A percentile compares a stretch with the other conserved stretches of the same genome.
These are phyloP conservation scores for Philaenus spumarius DNA, from an alignment of 1,140 invertebrate species.

Conservation along the genomic window DNA sequence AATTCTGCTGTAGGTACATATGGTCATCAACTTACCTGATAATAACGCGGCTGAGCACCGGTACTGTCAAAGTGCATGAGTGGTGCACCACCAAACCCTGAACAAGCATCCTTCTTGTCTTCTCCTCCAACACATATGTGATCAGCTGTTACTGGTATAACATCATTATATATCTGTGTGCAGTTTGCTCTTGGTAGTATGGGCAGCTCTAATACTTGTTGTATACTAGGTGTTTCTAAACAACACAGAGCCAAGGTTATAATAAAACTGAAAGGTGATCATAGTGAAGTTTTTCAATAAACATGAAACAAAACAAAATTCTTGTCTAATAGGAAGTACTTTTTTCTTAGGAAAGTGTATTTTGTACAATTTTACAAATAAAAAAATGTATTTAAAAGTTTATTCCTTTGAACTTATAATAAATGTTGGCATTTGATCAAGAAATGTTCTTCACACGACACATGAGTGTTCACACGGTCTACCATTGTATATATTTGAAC, in stretches of 20 bases:
- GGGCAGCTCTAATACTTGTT: slow-evolving; percentile 48
- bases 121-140: slow-evolving; percentile 63
- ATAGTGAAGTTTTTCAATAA: too few relatives aligned
- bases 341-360: not conserved
- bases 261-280: too few relatives aligned
- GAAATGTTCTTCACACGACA: too few relatives aligned
- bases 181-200: slow-evolving; percentile 46
- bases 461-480: too few relatives aligned
- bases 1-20: too few relatives aligned
- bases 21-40: slow-evolving; percentile 55
- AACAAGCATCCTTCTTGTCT: slow-evolving; percentile 55
- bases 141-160: slow-evolving; percentile 46
- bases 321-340: not conserved
- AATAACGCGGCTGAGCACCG: slow-evolving; percentile 34
- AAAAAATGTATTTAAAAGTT: too few relatives aligned
- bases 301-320: not conserved
- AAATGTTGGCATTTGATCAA: too few relatives aligned
- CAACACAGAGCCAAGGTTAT: too few relatives aligned
- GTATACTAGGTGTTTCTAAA: slow-evolving; percentile 25
- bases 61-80: slow-evolving; percentile 43
- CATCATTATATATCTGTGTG: slow-evolving; percentile 45
- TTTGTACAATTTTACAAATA: too few relatives aligned
- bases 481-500: too few relatives aligned
- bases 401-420: too few relatives aligned
- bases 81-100: slow-evolving; percentile 61